phyloP scores from a whole-genome alignment of 2,113 vertebrate genomes.

The Pseudopipra pipra region DNA sequence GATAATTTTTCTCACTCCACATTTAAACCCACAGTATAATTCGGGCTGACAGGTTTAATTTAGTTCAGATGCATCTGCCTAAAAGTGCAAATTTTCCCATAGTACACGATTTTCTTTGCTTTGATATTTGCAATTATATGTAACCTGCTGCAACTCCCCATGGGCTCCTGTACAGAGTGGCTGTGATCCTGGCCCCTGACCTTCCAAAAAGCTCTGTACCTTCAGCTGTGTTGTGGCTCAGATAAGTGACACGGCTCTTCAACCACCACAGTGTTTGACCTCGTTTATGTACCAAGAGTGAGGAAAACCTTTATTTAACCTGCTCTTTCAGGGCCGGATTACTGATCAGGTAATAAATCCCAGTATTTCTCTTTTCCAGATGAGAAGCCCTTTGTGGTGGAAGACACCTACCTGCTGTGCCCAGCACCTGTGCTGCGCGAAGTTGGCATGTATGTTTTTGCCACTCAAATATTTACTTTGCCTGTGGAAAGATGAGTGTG shows the following conservation, averaged over 20 bases:
- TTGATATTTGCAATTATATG: neutral
- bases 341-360: neutral
- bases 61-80: neutral
- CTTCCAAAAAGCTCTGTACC: neutral
- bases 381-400: conserved; percentile 91
- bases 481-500: neutral
- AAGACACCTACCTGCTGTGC: conserved; percentile 94
- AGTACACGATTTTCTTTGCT: neutral
- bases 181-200: neutral
- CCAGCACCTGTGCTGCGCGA: conserved; percentile 91
- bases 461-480: neutral
- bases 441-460: conserved; percentile 90
- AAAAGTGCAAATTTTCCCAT: neutral
- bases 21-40: neutral
- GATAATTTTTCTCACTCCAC: neutral
- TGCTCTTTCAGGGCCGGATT: no score
- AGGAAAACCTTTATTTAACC: neutral
- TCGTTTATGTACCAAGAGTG: fast-evolving
- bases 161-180: neutral
- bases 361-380: conserved; percentile 69
- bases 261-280: neutral
- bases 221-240: neutral
- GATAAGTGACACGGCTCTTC: neutral
- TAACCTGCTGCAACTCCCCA: neutral
- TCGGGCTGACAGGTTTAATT: neutral